Base-by-base conservation (phyloP, 1,140 invertebrate genomes). In the Drosophila aff. region DNA sequence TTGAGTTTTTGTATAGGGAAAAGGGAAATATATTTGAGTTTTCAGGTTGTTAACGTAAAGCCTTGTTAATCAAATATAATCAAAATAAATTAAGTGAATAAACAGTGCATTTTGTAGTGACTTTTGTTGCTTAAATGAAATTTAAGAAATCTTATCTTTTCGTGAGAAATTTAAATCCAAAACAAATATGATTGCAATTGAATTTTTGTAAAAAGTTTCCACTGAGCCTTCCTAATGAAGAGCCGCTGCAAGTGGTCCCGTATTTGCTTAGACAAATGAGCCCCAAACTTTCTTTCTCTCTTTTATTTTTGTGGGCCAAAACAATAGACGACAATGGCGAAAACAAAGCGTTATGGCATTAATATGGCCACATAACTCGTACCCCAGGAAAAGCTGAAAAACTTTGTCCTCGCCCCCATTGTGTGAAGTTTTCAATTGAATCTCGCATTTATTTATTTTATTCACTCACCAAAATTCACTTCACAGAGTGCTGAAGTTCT, bases 401-500 rank as follows among this genome's bases (percentile, higher is more conserved):
- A 77, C 41, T 76, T 76, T 75, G 38, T 8, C 50, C 49, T 31
- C 41, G 11, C 58, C 23, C 43, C 36, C 62, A 28, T 55, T 58
- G 62, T 78, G 75, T 23, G 23, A 79, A 78, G 65, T 79, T 71
- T 47, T 63, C 76, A 78, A 71, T 71, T 79, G 76, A 79, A 85
- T 84, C 67, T 77, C 47, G 64, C 73, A 74, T 69, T 66, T 77
- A 78, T 81, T 74, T 50, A 79, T 81, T 81, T 66, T 33, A 76
- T 66, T 55, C 60, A 69, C 62, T 53, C 33, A 18, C 13, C 16
- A 53, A 55, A 36, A 55, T 23, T 38, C 52, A 26, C 38, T 26
- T 57, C 63, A 82, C 81, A 92, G 91, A 18, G 91, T 92, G 0
- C 72, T 92, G 49, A 92, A 92, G 66, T 82, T 92, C 49, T 92